A percentile compares a stretch with the other conserved stretches of the same genome.
Evolutionary conservation across 2,113 vertebrate species (phyloP).

Genomic region (Pteruthius melanotis): DNA sequence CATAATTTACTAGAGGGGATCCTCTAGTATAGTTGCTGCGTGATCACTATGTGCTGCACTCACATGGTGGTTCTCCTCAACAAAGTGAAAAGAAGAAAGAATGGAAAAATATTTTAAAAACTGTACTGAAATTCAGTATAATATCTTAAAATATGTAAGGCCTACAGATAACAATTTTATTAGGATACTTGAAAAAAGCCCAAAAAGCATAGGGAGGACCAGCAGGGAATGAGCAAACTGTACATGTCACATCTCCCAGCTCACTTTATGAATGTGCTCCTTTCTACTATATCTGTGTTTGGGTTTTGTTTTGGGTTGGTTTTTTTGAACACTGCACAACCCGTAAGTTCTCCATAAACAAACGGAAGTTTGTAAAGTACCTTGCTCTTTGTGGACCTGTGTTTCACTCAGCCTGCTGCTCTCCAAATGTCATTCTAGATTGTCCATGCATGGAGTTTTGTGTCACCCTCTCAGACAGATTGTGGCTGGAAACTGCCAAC

Average conservation of each 20-base stretch:
- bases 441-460: fast-evolving
- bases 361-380: not conserved
- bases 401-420: not conserved
- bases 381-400: not conserved
- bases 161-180: not conserved
- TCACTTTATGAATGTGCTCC: not conserved
- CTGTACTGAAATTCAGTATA: not conserved
- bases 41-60: not conserved
- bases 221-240: not conserved
- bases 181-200: not conserved
- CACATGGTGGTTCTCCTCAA: not conserved
- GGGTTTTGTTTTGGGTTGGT: not conserved
- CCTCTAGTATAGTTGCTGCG: not conserved
- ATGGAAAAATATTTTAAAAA: not conserved
- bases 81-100: not conserved
- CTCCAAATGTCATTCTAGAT: not conserved
- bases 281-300: not conserved
- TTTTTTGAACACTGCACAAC: not conserved
- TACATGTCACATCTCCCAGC: not conserved
- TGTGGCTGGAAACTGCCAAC: not conserved
- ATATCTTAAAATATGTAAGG: not conserved
- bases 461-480: not conserved
- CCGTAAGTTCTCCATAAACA: fast-evolving
- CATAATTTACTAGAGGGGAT: not conserved
- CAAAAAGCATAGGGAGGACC: not conserved